These are phyloP conservation scores for Cryptus viduatorius DNA, from an alignment of 2,888 invertebrate genomes.

Conservation along the genomic window DNA sequence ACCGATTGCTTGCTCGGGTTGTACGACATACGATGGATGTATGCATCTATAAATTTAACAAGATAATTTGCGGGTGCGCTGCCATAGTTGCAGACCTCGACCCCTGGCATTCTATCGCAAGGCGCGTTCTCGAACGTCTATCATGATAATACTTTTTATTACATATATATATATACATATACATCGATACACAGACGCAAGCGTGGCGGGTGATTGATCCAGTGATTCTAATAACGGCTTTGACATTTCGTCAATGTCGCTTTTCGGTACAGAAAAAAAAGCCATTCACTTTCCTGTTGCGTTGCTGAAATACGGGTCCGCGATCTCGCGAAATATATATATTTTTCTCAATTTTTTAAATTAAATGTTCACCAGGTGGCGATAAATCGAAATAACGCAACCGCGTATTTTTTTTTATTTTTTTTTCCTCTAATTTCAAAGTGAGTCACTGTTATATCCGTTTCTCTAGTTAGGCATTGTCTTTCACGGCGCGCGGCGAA, in stretches of 20 bases:
- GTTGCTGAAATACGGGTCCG: not conserved
- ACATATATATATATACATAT: not conserved
- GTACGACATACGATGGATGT: slow-evolving; percentile 6
- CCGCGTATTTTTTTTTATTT: not conserved
- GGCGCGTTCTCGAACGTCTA: not conserved
- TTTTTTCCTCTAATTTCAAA: not conserved
- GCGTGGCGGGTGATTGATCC: slow-evolving; percentile 10
- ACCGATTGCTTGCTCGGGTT: slow-evolving; percentile 5
- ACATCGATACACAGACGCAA: slow-evolving; percentile 27
- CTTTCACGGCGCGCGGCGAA: slow-evolving; percentile 37
- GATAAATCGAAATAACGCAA: not conserved
- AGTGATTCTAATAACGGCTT: not conserved
- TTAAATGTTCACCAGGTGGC: not conserved
- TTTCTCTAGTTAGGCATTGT: slow-evolving; percentile 43
- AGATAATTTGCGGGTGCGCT: slow-evolving; percentile 42
- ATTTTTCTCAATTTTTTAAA: too few species aligned
- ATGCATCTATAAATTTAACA: slow-evolving; percentile 44
- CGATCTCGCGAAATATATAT: not conserved
- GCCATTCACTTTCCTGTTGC: slow-evolving; percentile 8
- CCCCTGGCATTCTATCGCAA: slow-evolving; percentile 47
- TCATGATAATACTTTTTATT: not conserved
- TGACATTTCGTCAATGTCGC: not conserved
- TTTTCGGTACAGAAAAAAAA: not conserved
- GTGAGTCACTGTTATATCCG: slow-evolving; percentile 41
- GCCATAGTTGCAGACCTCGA: slow-evolving; percentile 44